phyloP scores from a whole-genome alignment of 2,797 vertebrate genomes.

The Tenualosa thibaudeaui region DNA sequence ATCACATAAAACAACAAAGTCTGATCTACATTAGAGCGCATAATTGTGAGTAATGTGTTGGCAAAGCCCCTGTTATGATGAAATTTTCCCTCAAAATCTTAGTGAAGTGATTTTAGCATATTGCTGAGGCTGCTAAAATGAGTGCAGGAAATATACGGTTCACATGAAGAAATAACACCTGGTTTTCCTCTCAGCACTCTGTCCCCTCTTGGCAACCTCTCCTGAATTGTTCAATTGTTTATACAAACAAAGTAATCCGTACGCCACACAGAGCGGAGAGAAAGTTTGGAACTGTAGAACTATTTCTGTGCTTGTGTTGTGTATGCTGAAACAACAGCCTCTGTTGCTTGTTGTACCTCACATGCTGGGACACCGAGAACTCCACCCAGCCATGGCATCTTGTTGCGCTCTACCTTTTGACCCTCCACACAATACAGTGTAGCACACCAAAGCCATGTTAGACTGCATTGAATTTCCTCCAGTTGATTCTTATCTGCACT shows the following conservation, averaged over 20 bases:
- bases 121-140: not conserved
- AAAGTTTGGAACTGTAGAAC: not conserved
- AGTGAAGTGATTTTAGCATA: not conserved
- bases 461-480: slow-evolving; percentile 55
- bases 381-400: slow-evolving; percentile 39
- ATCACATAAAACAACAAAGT: not conserved
- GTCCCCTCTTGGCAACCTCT: not conserved
- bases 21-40: not conserved
- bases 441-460: slow-evolving; percentile 41
- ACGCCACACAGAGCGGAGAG: not conserved
- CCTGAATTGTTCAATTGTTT: slow-evolving; percentile 7
- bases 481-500: slow-evolving; percentile 51
- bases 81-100: not conserved
- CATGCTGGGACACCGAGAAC: slow-evolving; percentile 17
- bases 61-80: not conserved
- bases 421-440: slow-evolving; percentile 45
- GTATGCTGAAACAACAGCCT: not conserved
- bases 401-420: slow-evolving; percentile 51
- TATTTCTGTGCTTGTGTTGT: not conserved
- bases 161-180: not conserved
- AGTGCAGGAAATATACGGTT: not conserved
- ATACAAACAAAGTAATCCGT: not conserved
- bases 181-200: not conserved
- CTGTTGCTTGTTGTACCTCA: slow-evolving; percentile 31
- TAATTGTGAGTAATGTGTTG: not conserved